Percentiles rank a stretch among this genome's conserved stretches.
Evolutionary conservation across 23 tunicate species (phyloP).

Genomic region (Diplosoma virens): DNA sequence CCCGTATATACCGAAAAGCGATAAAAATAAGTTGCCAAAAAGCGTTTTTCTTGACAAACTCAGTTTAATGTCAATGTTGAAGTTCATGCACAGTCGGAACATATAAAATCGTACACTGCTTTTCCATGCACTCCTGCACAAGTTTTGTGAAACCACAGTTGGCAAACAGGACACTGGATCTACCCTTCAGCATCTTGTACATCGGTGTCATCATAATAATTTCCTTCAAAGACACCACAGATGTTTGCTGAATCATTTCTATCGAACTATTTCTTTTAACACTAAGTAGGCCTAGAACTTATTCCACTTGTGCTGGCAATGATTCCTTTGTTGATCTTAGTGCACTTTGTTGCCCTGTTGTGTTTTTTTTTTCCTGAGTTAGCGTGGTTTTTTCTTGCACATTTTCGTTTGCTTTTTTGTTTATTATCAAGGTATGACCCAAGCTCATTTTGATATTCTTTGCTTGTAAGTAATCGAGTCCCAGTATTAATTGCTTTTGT

Average conservation of each 20-base stretch:
- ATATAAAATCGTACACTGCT: background rate
- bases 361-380: background rate
- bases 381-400: background rate
- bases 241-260: constrained; percentile 9
- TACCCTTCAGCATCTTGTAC: background rate
- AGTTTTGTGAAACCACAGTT: constrained; percentile 4
- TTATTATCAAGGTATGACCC: constrained; percentile 3
- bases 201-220: constrained; percentile 12
- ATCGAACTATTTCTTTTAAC: background rate
- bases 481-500: constrained; percentile 6
- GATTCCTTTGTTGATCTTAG: background rate
- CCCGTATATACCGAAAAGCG: too few relatives aligned
- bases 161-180: constrained; percentile 3
- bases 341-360: constrained; percentile 21
- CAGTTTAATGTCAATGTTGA: background rate
- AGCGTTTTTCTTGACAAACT: background rate
- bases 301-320: background rate
- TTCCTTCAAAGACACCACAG: constrained; percentile 14
- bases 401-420: constrained; percentile 12
- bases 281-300: background rate
- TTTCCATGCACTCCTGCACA: constrained; percentile 7
- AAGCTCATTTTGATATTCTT: constrained; percentile 18
- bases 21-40: background rate
- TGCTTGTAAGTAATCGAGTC: constrained; percentile 9
- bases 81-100: constrained; percentile 4